phyloP scores from a whole-genome alignment of 2,797 vertebrate genomes.

The Florisuga fusca region DNA sequence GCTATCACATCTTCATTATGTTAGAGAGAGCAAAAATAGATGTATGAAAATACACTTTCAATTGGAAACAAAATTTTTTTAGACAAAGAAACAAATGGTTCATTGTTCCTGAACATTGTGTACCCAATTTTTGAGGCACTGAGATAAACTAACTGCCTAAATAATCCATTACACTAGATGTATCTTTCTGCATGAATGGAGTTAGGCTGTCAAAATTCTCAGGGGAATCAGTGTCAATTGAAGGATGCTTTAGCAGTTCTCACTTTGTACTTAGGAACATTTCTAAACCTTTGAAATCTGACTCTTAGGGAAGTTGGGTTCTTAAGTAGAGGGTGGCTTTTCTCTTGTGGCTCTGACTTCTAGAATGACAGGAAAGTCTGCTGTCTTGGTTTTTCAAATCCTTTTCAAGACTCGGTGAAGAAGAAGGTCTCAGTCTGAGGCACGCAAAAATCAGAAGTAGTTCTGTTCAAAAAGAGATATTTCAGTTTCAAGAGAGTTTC shows the following conservation, averaged over 20 bases:
- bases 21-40: background rate
- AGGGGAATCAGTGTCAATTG: background rate
- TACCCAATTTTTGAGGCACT: background rate
- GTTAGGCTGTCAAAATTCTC: background rate
- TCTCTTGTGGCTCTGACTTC: background rate
- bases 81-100: background rate
- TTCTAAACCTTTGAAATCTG: background rate
- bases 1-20: background rate
- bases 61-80: background rate
- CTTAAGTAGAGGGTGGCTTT: background rate
- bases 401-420: background rate
- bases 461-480: background rate
- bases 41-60: background rate
- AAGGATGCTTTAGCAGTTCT: background rate
- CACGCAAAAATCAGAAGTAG: background rate
- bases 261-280: background rate
- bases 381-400: background rate
- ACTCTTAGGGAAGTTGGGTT: background rate
- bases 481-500: background rate
- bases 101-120: background rate
- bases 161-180: background rate
- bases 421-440: background rate
- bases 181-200: background rate
- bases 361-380: background rate
- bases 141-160: background rate